Conservation (phyloP, 35 echinoderm and acorn worm species). For the Antedon bifida region DNA sequence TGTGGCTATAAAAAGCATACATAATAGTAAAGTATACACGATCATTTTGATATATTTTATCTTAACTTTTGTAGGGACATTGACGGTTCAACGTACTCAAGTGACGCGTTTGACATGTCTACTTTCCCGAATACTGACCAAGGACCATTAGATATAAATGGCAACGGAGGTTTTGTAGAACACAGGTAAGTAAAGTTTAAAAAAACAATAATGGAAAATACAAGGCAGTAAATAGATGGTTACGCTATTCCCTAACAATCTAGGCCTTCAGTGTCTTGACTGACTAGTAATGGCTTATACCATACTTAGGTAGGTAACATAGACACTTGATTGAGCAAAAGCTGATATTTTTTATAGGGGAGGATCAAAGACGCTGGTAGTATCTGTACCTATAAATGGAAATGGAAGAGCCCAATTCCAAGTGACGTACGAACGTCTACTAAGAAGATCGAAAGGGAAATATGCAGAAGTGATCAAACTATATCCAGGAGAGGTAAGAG, state of each 20-base stretch:
- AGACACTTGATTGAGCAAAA: too few relatives aligned
- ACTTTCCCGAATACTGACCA: not conserved
- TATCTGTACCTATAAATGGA: constrained; percentile 36
- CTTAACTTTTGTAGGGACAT: too few relatives aligned
- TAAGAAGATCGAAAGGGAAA: constrained; percentile 49
- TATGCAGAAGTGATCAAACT: constrained; percentile 51
- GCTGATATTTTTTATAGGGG: not conserved
- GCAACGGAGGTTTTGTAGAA: not conserved
- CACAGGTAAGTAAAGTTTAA: not conserved
- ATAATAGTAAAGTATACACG: too few relatives aligned
- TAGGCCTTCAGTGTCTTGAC: too few relatives aligned
- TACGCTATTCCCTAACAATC: too few relatives aligned
- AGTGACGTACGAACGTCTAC: constrained; percentile 52
- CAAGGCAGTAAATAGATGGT: too few relatives aligned
- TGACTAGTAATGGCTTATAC: too few relatives aligned
- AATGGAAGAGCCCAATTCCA: constrained; percentile 34
- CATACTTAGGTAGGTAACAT: too few relatives aligned
- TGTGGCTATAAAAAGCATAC: too few relatives aligned
- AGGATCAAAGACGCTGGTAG: constrained; percentile 39
- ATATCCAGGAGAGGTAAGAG: constrained; percentile 62
- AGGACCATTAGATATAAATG: not conserved
- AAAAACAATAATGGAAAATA: too few relatives aligned
- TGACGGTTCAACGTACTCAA: not conserved
- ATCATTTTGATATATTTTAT: not conserved
- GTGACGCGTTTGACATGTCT: not conserved